A percentile compares a stretch with the other conserved stretches of the same genome.
Conservation (phyloP, 2,797 vertebrate species). For the Balearica regulorum region DNA sequence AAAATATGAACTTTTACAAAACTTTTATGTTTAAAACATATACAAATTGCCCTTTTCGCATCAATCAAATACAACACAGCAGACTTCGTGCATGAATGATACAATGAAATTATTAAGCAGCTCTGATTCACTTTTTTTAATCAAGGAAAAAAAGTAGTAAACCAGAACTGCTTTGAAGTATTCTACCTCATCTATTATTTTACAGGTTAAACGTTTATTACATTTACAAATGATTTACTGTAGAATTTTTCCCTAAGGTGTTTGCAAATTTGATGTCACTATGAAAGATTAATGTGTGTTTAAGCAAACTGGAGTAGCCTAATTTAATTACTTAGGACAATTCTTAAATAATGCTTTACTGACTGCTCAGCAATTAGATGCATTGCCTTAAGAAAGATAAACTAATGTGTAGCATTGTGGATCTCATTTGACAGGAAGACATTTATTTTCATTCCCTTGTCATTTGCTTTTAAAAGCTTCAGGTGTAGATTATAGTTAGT, state of each 20-base stretch:
- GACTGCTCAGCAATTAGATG: slow-evolving; percentile 34
- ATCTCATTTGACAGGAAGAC: neutral
- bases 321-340: slow-evolving; percentile 66
- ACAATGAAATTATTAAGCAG: neutral
- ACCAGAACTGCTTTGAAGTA: slow-evolving; percentile 9
- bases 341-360: slow-evolving; percentile 61
- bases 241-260: slow-evolving; percentile 36
- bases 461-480: neutral
- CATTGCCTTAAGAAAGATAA: slow-evolving; percentile 42
- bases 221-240: slow-evolving; percentile 51
- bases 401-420: neutral
- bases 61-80: neutral
- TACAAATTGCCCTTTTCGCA: neutral
- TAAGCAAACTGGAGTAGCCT: slow-evolving; percentile 52
- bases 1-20: neutral
- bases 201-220: slow-evolving; percentile 54
- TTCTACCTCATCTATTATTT: slow-evolving; percentile 28
- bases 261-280: slow-evolving; percentile 48
- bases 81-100: neutral
- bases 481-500: neutral
- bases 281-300: slow-evolving; percentile 63
- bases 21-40: neutral
- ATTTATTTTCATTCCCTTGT: slow-evolving; percentile 3
- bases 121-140: neutral
- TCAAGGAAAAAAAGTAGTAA: neutral